Evolutionary conservation across 2,888 invertebrate species (phyloP), one percentile per base, ranked within the genome.

Genomic region (Epinotia demarniana): DNA sequence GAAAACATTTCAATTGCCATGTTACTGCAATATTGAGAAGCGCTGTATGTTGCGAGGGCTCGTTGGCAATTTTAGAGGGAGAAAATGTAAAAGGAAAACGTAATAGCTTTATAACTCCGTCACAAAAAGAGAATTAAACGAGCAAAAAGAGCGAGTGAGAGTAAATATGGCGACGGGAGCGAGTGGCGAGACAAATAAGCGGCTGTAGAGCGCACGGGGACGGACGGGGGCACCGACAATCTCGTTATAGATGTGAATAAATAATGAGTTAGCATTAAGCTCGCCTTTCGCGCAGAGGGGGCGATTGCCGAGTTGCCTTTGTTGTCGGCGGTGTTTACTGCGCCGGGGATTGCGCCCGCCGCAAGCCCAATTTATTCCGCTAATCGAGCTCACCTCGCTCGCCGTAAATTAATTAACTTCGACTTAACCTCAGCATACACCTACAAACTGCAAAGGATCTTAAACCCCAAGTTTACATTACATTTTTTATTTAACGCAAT

Each of bases 241-340:
- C 90, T 92, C 91, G 92, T 92, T 92, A 92, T 89, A 90, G 89
- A 92, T 89, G 92, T 93, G 92, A 93, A 93, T 93, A 92, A 93
- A 92, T 92, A 93, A 93, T 92, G 90, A 92, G 90, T 89, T 86
- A 89, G 90, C 91, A 92, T 91, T 91, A 90, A 90, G 89, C 88
- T 84, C 86, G 88, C 85, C 83, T 86, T 86, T 83, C 83, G 85
- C 85, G 86, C 82, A 83, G 81, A 85, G 86, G 87, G 82, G 81
- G 77, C 76, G 82, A 82, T 85, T 84, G 86, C 86, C 84, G 86
- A 85, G 85, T 82, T 85, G 89, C 89, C 90, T 92, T 92, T 92
- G 92, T 93, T 92, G 91, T 88, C 87, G 88, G 85, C 87, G 84
- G 86, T 90, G 89, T 90, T 90, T 88, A 90, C 92, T 87, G 87